Base-by-base conservation (phyloP, 2,113 vertebrate species). In the Sorex fumeus region DNA sequence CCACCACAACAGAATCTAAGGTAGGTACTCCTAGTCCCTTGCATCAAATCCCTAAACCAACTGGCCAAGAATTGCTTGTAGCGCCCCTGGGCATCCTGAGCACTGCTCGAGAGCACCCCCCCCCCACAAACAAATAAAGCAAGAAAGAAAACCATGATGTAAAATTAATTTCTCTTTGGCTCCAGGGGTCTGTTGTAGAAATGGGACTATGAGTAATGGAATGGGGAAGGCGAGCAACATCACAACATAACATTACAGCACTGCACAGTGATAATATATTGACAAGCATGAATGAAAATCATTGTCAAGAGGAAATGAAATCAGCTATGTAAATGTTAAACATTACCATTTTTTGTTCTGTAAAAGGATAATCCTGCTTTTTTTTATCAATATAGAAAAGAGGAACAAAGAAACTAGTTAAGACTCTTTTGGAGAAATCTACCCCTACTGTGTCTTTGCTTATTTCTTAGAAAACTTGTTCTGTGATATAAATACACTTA, bases 141-240 rank as follows among this genome's bases (percentile, higher is more conserved):
- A 60, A 60, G 4, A 60, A 60, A 60, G 13, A 60, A 60, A 60
- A 60, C 2, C 19, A 60, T 69, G 75, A 83, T 36, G 18, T 67
- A 72, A 91, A 91, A 92, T 76, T 83, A 28, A 88, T 93, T 80
- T 88, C 36, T 92, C 3, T 80, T 85, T 80, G 12, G 16, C 2
- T 80, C 43, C 57, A 50, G 47, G 47, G 13, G 10, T 78, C 47
- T 83, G 3, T 0, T 30, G 21, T 2, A 16, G 16, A 78, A 40
- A 0, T 50, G 7, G 57, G 83, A 28, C 47, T 8, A 1, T 0
- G 3, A 13, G 13, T 3, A 36, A 45, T 16, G 18, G 60, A 70
- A 75, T 23, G 28, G 50, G 25, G 25, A 87, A 60, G 21, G 4
- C 53, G 16, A 25, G 5, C 43, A 80, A 32, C 15, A 32, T 50